Base-by-base conservation (phyloP, 2,888 invertebrate genomes). In the Conistra vaccinii region DNA sequence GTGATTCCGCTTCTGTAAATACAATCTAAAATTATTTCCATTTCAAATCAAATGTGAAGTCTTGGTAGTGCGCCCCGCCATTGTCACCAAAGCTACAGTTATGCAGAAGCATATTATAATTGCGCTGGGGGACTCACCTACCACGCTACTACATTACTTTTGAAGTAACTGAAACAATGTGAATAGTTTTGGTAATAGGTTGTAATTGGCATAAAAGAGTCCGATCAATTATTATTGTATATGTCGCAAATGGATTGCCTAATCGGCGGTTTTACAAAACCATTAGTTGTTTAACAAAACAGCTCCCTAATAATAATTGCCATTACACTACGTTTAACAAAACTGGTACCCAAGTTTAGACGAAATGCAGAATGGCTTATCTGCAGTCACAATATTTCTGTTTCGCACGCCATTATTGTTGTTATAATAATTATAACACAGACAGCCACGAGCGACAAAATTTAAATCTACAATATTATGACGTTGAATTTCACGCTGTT, bases 101-200 rank as follows among this genome's bases (percentile, higher is more conserved):
- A 71, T 89, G 81, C 57, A 77, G 45, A 58, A 66, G 71, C 68
- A 76, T 55, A 57, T 77, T 74, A 73, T 17, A 58, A 85, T 82
- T 78, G 80, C 83, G 87, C 83, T 85, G 83, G 84, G 85, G 83
- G 69, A 95, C 95, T 95, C 93, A 95, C 95, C 95, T 89, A 92
- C 82, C 42, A 88, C 79, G 80, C 70, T 76, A 90, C 92, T 95
- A 96, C 91, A 95, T 85, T 90, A 95, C 86, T 95, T 96, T 96
- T 91, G 95, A 93, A 89, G 95, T 87, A 93, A 95, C 96, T 96
- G 96, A 96, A 96, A 96, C 96, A 96, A 96, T 92, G 91, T 92
- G 91, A 95, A 95, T 85, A 81, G 62, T 75, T 87, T 88, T 86
- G 73, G 68, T 86, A 71, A 84, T 72, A 80, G 51, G 45, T 48